phyloP scores from a whole-genome alignment of 2,113 vertebrate species.

The Tiliqua scincoides region DNA sequence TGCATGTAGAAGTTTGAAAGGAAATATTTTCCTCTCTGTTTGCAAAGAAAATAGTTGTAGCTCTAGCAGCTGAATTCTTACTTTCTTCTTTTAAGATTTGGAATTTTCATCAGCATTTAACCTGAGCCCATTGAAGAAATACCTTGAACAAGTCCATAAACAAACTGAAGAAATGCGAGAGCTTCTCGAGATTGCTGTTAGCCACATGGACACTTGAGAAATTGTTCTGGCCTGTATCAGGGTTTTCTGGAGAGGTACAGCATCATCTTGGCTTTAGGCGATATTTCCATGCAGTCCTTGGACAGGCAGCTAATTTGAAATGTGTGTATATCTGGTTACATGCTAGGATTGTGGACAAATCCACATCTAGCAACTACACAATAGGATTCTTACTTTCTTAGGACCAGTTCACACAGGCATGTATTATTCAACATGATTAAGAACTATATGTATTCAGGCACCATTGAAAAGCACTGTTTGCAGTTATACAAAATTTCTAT shows the following conservation, averaged over 20 bases:
- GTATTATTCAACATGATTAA: background rate
- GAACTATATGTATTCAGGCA: background rate
- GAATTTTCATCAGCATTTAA: slow-evolving; percentile 67
- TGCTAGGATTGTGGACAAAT: background rate
- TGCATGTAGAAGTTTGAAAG: background rate
- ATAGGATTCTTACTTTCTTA: background rate
- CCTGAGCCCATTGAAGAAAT: slow-evolving; percentile 56
- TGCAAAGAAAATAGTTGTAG: background rate
- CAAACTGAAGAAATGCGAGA: slow-evolving; percentile 74
- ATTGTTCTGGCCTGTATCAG: background rate
- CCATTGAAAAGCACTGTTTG: background rate
- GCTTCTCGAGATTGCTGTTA: slow-evolving; percentile 64
- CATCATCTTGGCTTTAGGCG: background rate
- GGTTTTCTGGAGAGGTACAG: background rate
- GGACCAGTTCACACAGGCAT: background rate
- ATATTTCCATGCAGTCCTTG: background rate
- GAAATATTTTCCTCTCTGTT: background rate
- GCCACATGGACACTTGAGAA: slow-evolving; percentile 20
- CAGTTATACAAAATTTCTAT: background rate
- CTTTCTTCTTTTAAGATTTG: slow-evolving; percentile 61
- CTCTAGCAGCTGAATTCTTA: background rate
- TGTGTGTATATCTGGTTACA: background rate
- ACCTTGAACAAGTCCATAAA: slow-evolving; percentile 65
- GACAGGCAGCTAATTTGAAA: background rate
- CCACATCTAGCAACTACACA: background rate